Base-by-base conservation (phyloP, 2,113 vertebrate genomes). In the Alethe diademata region DNA sequence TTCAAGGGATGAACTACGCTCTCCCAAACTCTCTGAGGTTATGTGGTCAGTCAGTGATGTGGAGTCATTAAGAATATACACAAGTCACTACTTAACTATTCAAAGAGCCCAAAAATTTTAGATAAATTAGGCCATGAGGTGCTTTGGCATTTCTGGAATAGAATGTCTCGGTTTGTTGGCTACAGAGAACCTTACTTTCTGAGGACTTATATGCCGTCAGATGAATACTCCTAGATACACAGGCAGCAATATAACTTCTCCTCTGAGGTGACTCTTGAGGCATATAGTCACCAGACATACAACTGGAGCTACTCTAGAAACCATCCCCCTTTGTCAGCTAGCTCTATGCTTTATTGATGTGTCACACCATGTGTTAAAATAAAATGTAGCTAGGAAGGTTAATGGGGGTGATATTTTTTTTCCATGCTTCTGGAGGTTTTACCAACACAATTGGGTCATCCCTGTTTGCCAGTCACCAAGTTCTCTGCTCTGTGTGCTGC, bases 301-400 rank as follows among this genome's bases (percentile, higher is more conserved):
- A 19, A 8, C 7, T 43, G 56, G 45, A 91, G 6, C 18, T 64
- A 15, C 42, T 43, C 28, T 76, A 24, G 73, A 76, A 73, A 47
- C 40, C 0, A 53, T 7, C 42, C 10, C 4, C 2, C 17, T 86
- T 79, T 66, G 20, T 62, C 50, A 90, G 28, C n/a, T 81, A 60
- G 7, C 25, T 81, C 57, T 78, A 11, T 0, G 0, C 26, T 69
- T 61, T 42, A 54, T 5, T 42, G 47, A 17, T 9, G 2, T 23
- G 9, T 50, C 40, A 42, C 12, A 14, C 11, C 40, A 36, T 40
- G 20, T 12, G 15, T 53, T 78, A 48, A 78, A 80, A 81, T 12
- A 8, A 19, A 45, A 73, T 5, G 8, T 20, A 13, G 5, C 53
- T 65, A 43, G 48, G 40, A 75, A 10, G 5, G 12, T 33, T 87